These are phyloP conservation scores for Melinaea menophilus DNA, from an alignment of 2,888 invertebrate species.

Conservation along the genomic window DNA sequence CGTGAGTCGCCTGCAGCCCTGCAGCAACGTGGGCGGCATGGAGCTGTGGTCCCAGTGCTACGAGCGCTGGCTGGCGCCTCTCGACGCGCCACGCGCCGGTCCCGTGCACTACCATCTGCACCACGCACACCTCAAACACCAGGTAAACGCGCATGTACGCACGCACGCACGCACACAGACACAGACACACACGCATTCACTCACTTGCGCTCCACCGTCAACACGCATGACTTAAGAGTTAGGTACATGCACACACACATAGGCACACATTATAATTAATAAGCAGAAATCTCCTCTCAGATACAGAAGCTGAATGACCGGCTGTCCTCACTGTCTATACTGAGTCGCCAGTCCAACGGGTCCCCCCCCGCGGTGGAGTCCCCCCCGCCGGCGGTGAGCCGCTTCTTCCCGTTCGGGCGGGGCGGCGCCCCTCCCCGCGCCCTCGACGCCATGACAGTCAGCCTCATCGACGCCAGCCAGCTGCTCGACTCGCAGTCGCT, in stretches of 20 bases:
- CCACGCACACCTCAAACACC: constrained; percentile 63
- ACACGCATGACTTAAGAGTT: constrained; percentile 63
- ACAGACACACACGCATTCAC: background rate
- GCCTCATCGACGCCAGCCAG: constrained; percentile 79
- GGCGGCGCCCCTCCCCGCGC: constrained; percentile 38
- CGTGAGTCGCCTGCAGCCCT: constrained; percentile 55
- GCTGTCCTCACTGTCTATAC: constrained; percentile 55
- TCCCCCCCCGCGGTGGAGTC: constrained; percentile 25
- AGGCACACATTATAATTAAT: background rate
- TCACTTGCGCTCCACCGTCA: constrained; percentile 76
- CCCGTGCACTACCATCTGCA: constrained; percentile 77
- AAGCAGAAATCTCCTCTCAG: constrained; percentile 39
- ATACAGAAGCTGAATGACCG: constrained; percentile 61
- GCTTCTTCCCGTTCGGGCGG: constrained; percentile 67
- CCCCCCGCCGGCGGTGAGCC: constrained; percentile 39
- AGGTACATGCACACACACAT: constrained; percentile 38
- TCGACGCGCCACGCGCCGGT: constrained; percentile 87
- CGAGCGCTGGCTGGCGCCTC: constrained; percentile 90
- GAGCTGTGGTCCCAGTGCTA: constrained; percentile 94
- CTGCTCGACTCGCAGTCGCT: constrained; percentile 84
- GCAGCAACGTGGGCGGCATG: constrained; percentile 75
- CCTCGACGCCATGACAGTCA: constrained; percentile 73
- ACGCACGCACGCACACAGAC: background rate
- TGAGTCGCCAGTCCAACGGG: constrained; percentile 52
- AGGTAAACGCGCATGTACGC: constrained; percentile 48